Conservation (phyloP, 2,113 vertebrate genomes). For the Gnathonemus echidnorhynchus region DNA sequence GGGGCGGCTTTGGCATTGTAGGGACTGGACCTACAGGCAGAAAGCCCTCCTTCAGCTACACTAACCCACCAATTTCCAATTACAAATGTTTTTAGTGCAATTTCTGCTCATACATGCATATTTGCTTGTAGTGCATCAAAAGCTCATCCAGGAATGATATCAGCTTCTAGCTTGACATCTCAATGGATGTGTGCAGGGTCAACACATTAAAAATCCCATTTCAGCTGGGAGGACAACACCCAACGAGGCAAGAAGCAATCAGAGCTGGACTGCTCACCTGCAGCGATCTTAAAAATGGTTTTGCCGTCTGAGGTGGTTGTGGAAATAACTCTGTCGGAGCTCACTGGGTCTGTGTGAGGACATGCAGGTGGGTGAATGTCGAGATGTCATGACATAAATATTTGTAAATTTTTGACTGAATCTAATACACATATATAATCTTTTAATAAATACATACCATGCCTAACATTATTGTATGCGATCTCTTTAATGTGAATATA, state of each 20-base stretch:
- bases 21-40: constrained; percentile 26
- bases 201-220: not conserved
- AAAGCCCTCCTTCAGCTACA: not conserved
- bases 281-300: constrained; percentile 52
- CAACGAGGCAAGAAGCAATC: not conserved
- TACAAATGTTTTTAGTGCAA: not conserved
- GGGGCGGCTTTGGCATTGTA: constrained; percentile 29
- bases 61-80: not conserved
- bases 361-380: not conserved
- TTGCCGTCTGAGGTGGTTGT: constrained; percentile 45
- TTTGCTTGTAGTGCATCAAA: not conserved
- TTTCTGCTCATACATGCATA: not conserved
- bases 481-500: not conserved
- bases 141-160: not conserved
- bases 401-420: not conserved
- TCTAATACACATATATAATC: not conserved
- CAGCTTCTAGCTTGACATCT: not conserved
- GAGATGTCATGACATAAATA: not conserved
- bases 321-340: constrained; percentile 46
- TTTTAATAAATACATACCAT: not conserved
- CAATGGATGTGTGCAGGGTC: not conserved
- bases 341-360: constrained; percentile 42
- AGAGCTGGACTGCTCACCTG: constrained; percentile 38
- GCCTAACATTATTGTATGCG: not conserved
- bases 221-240: not conserved